Evolutionary conservation across 2,797 vertebrate species (phyloP).

Genomic region (Pantherophis vulpinus): DNA sequence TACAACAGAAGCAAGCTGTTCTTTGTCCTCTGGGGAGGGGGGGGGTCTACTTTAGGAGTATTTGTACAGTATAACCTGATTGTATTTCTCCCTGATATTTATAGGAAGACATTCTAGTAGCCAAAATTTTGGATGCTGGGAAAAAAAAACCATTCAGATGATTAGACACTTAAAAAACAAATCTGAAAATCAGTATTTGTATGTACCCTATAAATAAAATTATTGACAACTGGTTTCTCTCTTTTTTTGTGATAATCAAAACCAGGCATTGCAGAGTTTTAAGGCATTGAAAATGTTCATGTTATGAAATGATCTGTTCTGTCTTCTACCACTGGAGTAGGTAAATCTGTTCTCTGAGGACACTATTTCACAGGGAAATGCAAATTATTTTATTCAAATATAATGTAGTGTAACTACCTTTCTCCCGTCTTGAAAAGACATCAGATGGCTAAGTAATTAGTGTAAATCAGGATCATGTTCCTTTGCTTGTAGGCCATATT

Average conservation of each 20-base stretch:
- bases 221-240: background rate
- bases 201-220: background rate
- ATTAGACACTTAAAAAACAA: background rate
- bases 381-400: slow-evolving; percentile 51
- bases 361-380: slow-evolving; percentile 17
- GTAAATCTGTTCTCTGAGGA: background rate
- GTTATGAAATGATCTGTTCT: background rate
- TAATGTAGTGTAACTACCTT: slow-evolving; percentile 50
- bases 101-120: background rate
- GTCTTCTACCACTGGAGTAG: background rate
- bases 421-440: slow-evolving; percentile 31
- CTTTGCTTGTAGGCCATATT: slow-evolving; percentile 19
- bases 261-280: background rate
- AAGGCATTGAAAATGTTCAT: background rate
- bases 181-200: background rate
- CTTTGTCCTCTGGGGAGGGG: background rate
- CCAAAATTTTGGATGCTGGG: background rate
- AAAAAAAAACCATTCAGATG: background rate
- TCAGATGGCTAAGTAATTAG: slow-evolving; percentile 55
- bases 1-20: background rate
- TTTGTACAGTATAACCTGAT: background rate
- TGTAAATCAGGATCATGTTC: slow-evolving; percentile 27
- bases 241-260: background rate
- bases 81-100: background rate
- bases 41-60: background rate